Base-by-base conservation (phyloP, 2,797 vertebrate species). In the Okamejei kenojei region DNA sequence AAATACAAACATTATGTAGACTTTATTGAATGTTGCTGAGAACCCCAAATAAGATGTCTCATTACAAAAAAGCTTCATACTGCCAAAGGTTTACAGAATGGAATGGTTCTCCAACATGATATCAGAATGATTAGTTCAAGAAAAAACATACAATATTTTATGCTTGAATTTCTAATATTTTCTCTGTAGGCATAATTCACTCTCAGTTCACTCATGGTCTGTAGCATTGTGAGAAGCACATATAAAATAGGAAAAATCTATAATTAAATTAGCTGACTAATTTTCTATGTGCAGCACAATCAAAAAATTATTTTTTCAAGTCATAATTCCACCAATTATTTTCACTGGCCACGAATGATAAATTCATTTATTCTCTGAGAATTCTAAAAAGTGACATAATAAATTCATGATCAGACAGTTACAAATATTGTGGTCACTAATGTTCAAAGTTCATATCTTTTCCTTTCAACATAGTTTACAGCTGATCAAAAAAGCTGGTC, bases 1-100 rank as follows among this genome's bases (percentile, higher is more conserved):
- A 96, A 97, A 96, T 98, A 98, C 96, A 98, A 98, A 98, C 97
- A 98, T 97, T 98, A 96, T 97, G 95, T 96, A 94, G 97, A 97
- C 97, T 99, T 98, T 99, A 99, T 98, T 99, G 97, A 96, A 97
- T 96, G 97, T 96, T 97, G 97, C 96, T 96, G 94, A 96, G 95
- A 98, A 97, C 97, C 97, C 96, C 96, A 96, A 94, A 95, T 94
- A 97, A 97, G 97, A 95, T 96, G 96, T 97, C 96, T 94, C 96
- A 97, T 97, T 98, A 98, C 97, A 98, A 98, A 98, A 97, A 95
- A 97, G 96, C 96, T 97, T 96, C 96, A 97, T 95, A 95, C 95
- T 96, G 96, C 96, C 96, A 95, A 95, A 95, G 95, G 95, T 97
- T 95, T 95, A 97, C 95, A 96, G 96, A 98, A 95, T 97, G 98